These are phyloP conservation scores for Ectropis grisescens DNA, from an alignment of 1,140 invertebrate species.

Conservation along the genomic window DNA sequence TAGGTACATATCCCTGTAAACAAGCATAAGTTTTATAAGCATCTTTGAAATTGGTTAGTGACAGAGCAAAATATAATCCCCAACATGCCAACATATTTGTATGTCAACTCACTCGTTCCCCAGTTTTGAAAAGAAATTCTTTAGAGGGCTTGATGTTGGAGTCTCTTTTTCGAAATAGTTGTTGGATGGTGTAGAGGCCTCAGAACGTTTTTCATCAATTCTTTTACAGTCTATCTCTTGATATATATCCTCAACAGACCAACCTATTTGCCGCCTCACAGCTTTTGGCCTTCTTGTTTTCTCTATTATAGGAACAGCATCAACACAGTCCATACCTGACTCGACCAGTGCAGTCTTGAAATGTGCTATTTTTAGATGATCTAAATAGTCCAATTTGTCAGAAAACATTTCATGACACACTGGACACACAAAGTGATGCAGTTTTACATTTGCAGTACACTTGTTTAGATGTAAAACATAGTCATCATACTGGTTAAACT, in stretches of 20 bases:
- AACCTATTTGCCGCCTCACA: conserved; percentile 56
- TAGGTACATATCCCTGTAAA: too few relatives aligned
- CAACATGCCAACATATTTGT: conserved; percentile 51
- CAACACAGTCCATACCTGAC: conserved; percentile 46
- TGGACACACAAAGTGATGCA: conserved; percentile 57
- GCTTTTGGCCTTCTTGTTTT: conserved; percentile 47
- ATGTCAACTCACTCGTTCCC: conserved; percentile 59
- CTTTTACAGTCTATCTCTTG: conserved; percentile 60
- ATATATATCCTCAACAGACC: conserved; percentile 63
- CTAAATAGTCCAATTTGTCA: conserved; percentile 41
- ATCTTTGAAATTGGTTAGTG: too few relatives aligned
- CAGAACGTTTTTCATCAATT: conserved; percentile 41
- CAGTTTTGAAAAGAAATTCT: conserved; percentile 53
- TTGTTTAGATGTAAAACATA: conserved; percentile 56
- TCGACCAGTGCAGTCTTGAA: conserved; percentile 13
- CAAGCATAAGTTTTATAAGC: too few relatives aligned
- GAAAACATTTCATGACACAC: conserved; percentile 55
- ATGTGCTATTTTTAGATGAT: conserved; percentile 40
- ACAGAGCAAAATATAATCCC: conserved; percentile 10
- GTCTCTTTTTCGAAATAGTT: conserved; percentile 18
- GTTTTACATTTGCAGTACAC: conserved; percentile 57
- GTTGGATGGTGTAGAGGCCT: conserved; percentile 33
- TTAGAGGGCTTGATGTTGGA: conserved; percentile 48
- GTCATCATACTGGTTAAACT: conserved; percentile 46
- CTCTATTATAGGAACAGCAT: conserved; percentile 47